Conservation (phyloP, 2,888 invertebrate species). For the Platynereis dumerilii region DNA sequence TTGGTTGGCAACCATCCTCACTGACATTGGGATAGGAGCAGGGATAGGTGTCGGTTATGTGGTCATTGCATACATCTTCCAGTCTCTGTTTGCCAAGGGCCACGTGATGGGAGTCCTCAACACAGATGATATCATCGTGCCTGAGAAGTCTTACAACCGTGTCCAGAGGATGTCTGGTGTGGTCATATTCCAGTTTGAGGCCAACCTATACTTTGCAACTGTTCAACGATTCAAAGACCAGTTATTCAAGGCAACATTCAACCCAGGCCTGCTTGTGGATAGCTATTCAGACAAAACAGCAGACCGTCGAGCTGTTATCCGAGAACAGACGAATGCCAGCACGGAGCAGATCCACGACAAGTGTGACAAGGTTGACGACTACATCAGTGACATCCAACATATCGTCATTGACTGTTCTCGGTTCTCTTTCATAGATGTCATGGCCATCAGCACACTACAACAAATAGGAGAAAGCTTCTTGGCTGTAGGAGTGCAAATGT, state of each 20-base stretch:
- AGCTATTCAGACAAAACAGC: too few relatives aligned
- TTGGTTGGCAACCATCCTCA: constrained; percentile 47
- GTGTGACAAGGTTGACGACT: not conserved
- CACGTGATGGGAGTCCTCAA: constrained; percentile 47
- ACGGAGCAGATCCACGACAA: not conserved
- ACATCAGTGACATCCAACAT: not conserved
- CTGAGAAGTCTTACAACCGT: constrained; percentile 18
- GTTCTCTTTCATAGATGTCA: constrained; percentile 50
- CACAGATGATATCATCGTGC: constrained; percentile 3
- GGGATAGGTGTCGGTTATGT: constrained; percentile 53
- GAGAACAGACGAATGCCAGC: not conserved
- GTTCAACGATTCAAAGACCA: constrained; percentile 56
- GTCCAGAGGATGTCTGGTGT: constrained; percentile 41
- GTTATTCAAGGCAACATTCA: constrained; percentile 51
- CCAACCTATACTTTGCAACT: constrained; percentile 57
- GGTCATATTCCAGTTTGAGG: constrained; percentile 55
- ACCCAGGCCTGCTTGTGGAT: constrained; percentile 39
- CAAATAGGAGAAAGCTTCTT: constrained; percentile 39
- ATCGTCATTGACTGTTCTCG: constrained; percentile 53
- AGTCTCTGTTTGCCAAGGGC: constrained; percentile 53
- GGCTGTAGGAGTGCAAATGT: constrained; percentile 39
- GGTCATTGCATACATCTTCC: constrained; percentile 51
- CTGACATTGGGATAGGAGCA: constrained; percentile 58
- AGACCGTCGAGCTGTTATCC: not conserved
- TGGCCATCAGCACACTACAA: constrained; percentile 46